Evolutionary conservation across 2,888 invertebrate genomes (phyloP), one percentile per base, ranked within the genome.

Genomic region (Rambutsinella grinnellia): DNA sequence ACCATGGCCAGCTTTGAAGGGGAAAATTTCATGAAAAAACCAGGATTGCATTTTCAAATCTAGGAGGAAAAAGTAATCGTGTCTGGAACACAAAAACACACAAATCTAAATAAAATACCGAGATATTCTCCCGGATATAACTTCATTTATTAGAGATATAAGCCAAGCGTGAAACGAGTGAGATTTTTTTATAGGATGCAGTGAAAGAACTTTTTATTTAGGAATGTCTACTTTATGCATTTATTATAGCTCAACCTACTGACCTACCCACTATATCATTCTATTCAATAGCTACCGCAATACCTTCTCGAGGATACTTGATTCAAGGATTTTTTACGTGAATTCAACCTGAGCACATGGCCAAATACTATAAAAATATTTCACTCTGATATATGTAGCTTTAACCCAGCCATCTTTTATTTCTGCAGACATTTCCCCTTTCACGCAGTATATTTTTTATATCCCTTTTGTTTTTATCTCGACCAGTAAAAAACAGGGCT

Each of bases 201-300:
- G 36, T 5, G 36, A 36, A 36, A 36, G 36, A 36, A 36, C 36
- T 36, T 36, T 36, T 36, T 13, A 36, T 36, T 8, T 36, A 8
- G 36, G 36, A 36, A 36, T 36, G 13, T 13, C 36, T 36, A 36
- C 15, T 23, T 53, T 54, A 19, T 63, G 27, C 36, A 67, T 67
- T 67, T 67, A 57, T 67, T 67, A 46, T 46, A 23, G 70, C 27
- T 56, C 62, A 60, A 61, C 62, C 56, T 62, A 62, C 21, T 62
- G 70, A 70, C 70, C 70, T 47, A n/a, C 46, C 47, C 24, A 13
- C 54, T 61, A 61, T 44, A 61, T 54, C 69, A 54, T 54, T 54
- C 47, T 68, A 56, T 56, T 5, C 58, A 44, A 36, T 58, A 13
- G 36, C 36, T 36, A 36, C 36, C 36, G 36, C 36, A 36, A 8